A percentile compares a stretch with the other conserved stretches of the same genome.
Conservation (phyloP, 2,113 vertebrate species). For the Apteryx mantelli region DNA sequence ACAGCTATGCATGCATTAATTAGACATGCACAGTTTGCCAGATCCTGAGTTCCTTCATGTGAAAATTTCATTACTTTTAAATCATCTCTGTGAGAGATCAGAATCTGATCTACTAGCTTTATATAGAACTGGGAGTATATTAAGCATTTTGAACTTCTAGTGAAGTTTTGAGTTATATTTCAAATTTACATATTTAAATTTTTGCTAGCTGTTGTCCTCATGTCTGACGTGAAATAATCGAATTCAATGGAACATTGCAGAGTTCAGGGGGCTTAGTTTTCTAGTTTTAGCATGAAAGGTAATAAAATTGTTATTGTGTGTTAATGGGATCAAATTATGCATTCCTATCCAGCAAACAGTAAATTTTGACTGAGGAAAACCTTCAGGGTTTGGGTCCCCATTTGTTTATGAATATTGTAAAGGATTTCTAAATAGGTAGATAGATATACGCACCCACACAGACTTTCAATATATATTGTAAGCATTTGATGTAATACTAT, state of each 20-base stretch:
- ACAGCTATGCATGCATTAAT: slow-evolving; percentile 24
- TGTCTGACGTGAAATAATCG: neutral
- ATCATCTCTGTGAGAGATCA: neutral
- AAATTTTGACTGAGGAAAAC: neutral
- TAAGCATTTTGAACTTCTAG: slow-evolving; percentile 49
- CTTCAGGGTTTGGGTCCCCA: neutral
- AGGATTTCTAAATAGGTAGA: slow-evolving; percentile 41
- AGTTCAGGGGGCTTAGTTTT: neutral
- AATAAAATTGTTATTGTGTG: neutral
- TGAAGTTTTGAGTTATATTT: slow-evolving; percentile 44
- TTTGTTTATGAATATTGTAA: slow-evolving; percentile 28
- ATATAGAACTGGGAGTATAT: neutral
- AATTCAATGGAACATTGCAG: slow-evolving; percentile 36
- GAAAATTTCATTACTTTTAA: slow-evolving; percentile 18
- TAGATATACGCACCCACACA: neutral
- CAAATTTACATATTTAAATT: slow-evolving; percentile 28
- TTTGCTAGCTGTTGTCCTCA: neutral
- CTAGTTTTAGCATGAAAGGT: neutral
- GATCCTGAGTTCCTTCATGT: neutral
- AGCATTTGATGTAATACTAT: slow-evolving; percentile 44
- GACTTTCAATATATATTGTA: neutral
- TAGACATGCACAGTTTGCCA: slow-evolving; percentile 4
- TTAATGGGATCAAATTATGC: neutral
- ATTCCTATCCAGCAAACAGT: neutral
- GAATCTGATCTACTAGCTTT: neutral